Base-by-base conservation (phyloP, 2,113 vertebrate genomes). In the Clarias batrachus region DNA sequence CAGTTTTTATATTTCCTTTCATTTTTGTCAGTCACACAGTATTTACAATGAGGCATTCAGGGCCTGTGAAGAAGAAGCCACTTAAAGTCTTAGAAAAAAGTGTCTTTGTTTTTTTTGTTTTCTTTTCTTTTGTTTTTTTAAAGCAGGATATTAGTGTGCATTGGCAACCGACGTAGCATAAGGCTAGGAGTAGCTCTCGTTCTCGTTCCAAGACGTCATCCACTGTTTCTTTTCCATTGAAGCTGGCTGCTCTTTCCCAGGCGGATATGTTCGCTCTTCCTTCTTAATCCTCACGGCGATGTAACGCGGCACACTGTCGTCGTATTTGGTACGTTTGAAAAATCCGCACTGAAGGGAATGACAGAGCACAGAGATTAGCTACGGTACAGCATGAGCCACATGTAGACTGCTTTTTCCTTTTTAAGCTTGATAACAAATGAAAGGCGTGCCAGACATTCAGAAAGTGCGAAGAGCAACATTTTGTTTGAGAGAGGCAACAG, bases 161-260 rank as follows among this genome's bases (percentile, higher is more conserved):
- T 30, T 56, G 82, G 68, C 27, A 74, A 59, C 37, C 25, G 59
- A 52, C 0, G n/a, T 27, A 71, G 85, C 68, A 48, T 68, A 87
- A 66, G 85, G 88, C 94, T 97, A 98, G 41, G 97, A 98, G 91
- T 96, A 98, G 90, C 96, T 97, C 93, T 97, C 94, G 54, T 97
- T 96, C 92, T 97, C 96, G 84, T 94, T 96, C 98, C 97, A 98
- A 87, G 95, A 97, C 79, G 97, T 97, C 94, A 97, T 93, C 97
- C 97, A 99, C 86, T 97, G 95, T 91, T 99, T 98, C 94, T 96
- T 97, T 89, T 96, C 95, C 59, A 90, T 88, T 86, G 93, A 93
- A 85, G 95, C 94, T 87, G 90, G 90, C 52, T 92, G 93, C 13
- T 88, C 89, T 57, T 95, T 96, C 65, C 92, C 93, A 8, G 95